A percentile compares a stretch with the other conserved stretches of the same genome.
phyloP scores from a whole-genome alignment of 2,113 vertebrate species.

The Pristiophorus japonicus region DNA sequence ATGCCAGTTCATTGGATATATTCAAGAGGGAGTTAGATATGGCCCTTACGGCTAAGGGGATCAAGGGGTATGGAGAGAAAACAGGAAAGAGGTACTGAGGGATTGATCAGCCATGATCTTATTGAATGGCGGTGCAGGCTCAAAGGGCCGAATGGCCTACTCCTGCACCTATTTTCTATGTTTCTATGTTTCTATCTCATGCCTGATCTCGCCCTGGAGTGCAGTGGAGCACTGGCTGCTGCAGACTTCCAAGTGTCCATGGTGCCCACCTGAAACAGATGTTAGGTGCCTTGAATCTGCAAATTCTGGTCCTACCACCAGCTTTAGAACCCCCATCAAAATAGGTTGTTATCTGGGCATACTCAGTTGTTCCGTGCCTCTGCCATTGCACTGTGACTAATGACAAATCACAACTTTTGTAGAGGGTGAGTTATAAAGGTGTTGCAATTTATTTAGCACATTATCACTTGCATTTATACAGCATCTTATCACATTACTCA shows the following conservation, averaged over 20 bases:
- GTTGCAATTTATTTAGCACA: neutral
- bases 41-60: too few relatives aligned
- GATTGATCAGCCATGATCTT: too few relatives aligned
- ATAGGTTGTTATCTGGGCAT: neutral
- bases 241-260: neutral
- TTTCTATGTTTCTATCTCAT: too few relatives aligned
- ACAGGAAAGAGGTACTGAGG: too few relatives aligned
- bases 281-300: neutral
- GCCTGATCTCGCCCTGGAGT: neutral
- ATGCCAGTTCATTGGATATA: too few relatives aligned
- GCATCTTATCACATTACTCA: neutral
- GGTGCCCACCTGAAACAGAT: neutral
- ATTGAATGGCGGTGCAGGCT: too few relatives aligned
- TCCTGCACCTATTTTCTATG: too few relatives aligned
- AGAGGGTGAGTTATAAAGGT: neutral
- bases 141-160: too few relatives aligned
- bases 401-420: neutral
- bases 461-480: neutral
- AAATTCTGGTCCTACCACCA: neutral
- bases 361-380: neutral
- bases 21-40: too few relatives aligned
- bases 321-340: neutral
- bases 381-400: neutral
- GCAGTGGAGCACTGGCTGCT: neutral
- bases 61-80: too few relatives aligned